Evolutionary conservation across 2,888 invertebrate species (phyloP).

Genomic region (Lampropteryx suffumata): DNA sequence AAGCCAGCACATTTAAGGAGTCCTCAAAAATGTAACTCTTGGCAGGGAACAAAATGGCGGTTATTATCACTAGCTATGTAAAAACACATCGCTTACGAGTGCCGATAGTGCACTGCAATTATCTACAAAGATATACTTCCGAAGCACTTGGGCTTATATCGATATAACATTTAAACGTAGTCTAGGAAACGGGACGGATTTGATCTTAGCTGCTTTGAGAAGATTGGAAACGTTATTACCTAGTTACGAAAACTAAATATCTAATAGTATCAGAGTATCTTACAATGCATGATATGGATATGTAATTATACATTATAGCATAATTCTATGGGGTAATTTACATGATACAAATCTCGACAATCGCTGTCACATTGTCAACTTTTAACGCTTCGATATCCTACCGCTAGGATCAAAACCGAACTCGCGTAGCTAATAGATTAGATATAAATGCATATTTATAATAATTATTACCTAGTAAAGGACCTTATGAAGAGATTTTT

Average conservation of each 20-base stretch:
- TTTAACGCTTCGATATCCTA: not conserved
- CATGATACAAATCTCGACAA: not conserved
- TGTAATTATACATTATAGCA: not conserved
- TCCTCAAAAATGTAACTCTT: not conserved
- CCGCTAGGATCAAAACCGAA: constrained; percentile 34
- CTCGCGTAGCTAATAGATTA: constrained; percentile 50
- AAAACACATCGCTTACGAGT: constrained; percentile 11
- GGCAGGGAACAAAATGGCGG: constrained; percentile 1
- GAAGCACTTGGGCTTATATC: constrained; percentile 54
- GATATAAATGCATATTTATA: constrained; percentile 56
- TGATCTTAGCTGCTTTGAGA: constrained; percentile 23
- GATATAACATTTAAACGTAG: constrained; percentile 50
- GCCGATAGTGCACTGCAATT: constrained; percentile 11
- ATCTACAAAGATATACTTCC: constrained; percentile 41
- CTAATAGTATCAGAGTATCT: not conserved
- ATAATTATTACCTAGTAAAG: constrained; percentile 40
- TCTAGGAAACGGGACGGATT: constrained; percentile 41
- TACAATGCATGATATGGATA: not conserved
- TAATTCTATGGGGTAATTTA: not conserved
- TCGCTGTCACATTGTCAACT: not conserved
- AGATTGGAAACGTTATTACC: not conserved
- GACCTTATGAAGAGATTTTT: constrained; percentile 70
- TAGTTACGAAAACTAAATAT: not conserved
- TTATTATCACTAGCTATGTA: constrained; percentile 4
- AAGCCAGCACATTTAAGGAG: not conserved